phyloP scores from a whole-genome alignment of 2,888 invertebrate genomes.

The Acleris literana region DNA sequence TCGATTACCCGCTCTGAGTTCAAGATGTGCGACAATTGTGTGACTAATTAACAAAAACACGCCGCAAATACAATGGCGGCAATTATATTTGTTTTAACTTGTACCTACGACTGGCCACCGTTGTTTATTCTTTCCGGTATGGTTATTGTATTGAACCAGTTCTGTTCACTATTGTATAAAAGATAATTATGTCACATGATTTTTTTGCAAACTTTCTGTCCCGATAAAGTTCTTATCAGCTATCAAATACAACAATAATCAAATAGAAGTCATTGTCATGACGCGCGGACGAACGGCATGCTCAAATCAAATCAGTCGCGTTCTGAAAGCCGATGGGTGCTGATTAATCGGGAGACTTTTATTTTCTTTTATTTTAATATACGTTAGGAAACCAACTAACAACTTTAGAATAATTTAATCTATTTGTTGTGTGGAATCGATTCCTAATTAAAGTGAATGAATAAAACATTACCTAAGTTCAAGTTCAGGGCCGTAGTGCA shows the following conservation, averaged over 20 bases:
- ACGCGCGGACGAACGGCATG: conserved; percentile 52
- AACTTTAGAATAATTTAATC: conserved; percentile 33
- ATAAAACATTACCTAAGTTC: conserved; percentile 49
- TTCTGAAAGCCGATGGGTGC: conserved; percentile 52
- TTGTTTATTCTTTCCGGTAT: conserved; percentile 34
- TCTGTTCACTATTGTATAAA: conserved; percentile 5
- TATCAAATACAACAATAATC: conserved; percentile 31
- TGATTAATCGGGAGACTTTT: conserved; percentile 39
- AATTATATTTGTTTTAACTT: conserved; percentile 48
- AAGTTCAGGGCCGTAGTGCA: conserved; percentile 63
- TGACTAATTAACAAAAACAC: conserved; percentile 49
- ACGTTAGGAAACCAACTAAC: conserved; percentile 19
- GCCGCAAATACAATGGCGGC: conserved; percentile 48
- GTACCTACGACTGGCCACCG: conserved; percentile 34
- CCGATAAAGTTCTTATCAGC: conserved; percentile 30
- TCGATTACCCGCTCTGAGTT: conserved; percentile 24
- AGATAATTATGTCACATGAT: conserved; percentile 33
- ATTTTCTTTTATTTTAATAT: conserved; percentile 31
- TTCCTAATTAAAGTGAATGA: conserved; percentile 15
- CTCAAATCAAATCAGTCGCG: conserved; percentile 52
- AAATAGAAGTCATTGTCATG: conserved; percentile 49
- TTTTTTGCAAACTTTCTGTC: conserved; percentile 33
- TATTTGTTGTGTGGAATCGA: conserved; percentile 19
- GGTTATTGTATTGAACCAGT: conserved; percentile 18
- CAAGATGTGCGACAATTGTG: conserved; percentile 41